phyloP scores from a whole-genome alignment of 2,797 vertebrate species.

The Cyprinella venusta region DNA sequence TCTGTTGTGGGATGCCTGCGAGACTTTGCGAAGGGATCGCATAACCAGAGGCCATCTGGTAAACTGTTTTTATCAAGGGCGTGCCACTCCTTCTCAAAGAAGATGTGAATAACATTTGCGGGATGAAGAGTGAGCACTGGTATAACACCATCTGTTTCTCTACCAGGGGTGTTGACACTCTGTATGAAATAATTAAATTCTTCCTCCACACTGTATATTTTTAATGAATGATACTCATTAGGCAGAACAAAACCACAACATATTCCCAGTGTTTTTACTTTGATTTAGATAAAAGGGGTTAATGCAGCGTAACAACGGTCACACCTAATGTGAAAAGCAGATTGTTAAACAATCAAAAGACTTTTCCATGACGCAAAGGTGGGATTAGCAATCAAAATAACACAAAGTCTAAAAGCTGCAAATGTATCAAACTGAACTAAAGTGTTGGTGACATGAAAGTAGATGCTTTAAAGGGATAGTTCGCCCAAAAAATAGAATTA shows the following conservation, averaged over 20 bases:
- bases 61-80: constrained; percentile 55
- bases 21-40: constrained; percentile 46
- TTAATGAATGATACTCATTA: constrained; percentile 32
- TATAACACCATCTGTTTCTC: constrained; percentile 44
- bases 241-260: constrained; percentile 23
- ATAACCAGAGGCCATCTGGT: constrained; percentile 57
- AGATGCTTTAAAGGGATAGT: not conserved
- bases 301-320: constrained; percentile 19
- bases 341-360: constrained; percentile 26
- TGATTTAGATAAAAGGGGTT: constrained; percentile 13
- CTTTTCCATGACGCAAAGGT: constrained; percentile 30
- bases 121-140: constrained; percentile 33
- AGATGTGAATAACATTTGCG: constrained; percentile 51
- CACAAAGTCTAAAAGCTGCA: constrained; percentile 13
- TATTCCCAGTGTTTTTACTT: constrained; percentile 23
- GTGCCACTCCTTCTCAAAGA: constrained; percentile 32
- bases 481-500: not conserved
- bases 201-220: not conserved
- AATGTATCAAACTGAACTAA: constrained; percentile 2
- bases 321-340: constrained; percentile 36
- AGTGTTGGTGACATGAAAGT: not conserved
- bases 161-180: constrained; percentile 17
- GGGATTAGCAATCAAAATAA: constrained; percentile 24
- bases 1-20: constrained; percentile 38
- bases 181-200: constrained; percentile 38